Conservation (phyloP, 2,797 vertebrate species). For the Nyctibius grandis region DNA sequence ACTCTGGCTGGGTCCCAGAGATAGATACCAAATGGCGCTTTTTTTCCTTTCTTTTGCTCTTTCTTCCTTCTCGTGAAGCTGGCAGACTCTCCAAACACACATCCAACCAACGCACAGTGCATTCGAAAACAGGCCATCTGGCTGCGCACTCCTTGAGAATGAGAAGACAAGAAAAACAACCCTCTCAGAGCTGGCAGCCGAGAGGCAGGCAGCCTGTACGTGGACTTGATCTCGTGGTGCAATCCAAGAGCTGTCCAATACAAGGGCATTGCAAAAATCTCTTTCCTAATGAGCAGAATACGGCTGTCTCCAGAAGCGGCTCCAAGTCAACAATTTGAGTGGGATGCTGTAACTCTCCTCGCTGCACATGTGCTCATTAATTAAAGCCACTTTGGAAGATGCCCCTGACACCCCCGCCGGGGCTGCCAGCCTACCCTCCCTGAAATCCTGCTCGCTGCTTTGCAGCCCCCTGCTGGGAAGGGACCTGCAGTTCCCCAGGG, state of each 20-base stretch:
- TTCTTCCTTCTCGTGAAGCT: conserved; percentile 71
- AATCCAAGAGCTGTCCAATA: conserved; percentile 63
- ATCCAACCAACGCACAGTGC: conserved; percentile 74
- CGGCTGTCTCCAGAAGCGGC: conserved; percentile 61
- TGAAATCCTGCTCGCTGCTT: conserved; percentile 23
- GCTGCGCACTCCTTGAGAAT: conserved; percentile 70
- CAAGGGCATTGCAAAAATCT: conserved; percentile 65
- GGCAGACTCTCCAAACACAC: conserved; percentile 72
- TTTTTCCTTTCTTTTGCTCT: conserved; percentile 72
- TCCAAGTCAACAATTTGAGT: conserved; percentile 68
- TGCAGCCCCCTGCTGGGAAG: conserved; percentile 64
- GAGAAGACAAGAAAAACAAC: conserved; percentile 74
- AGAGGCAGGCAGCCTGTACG: conserved; percentile 67
- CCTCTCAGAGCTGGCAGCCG: conserved; percentile 64
- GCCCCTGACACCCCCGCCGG: conserved; percentile 45
- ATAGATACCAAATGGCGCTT: conserved; percentile 71
- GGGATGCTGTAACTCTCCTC: conserved; percentile 63
- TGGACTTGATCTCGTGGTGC: conserved; percentile 63
- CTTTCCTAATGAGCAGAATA: conserved; percentile 63
- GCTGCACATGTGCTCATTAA: conserved; percentile 65
- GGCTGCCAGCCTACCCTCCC: conserved; percentile 40
- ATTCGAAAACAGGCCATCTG: conserved; percentile 72
- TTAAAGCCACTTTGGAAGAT: conserved; percentile 65
- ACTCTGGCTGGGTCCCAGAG: conserved; percentile 68
- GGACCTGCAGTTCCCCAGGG: neutral